A percentile compares a stretch with the other conserved stretches of the same genome.
phyloP scores from a whole-genome alignment of 37 sponge, comb jelly and placozoan genomes.

The Petrosia ficiformis region DNA sequence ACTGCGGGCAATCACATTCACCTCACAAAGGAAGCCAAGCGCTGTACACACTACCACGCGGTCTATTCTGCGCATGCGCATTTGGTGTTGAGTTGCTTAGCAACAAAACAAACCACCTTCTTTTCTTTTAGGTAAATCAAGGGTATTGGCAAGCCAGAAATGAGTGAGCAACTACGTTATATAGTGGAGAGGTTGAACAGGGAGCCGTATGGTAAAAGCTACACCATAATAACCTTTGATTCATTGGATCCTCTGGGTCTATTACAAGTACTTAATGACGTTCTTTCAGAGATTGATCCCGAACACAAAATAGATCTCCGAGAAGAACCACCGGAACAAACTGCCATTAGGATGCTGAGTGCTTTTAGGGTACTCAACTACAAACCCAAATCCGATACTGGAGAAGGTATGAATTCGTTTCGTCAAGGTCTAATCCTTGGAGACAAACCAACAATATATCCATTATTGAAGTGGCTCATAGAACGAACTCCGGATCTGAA shows the following conservation, averaged over 20 bases:
- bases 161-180: conserved; percentile 86
- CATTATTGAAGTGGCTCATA: conserved; percentile 83
- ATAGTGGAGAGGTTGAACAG: conserved; percentile 89
- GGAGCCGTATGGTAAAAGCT: conserved; percentile 73
- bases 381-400: conserved; percentile 59
- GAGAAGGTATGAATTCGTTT: conserved; percentile 64
- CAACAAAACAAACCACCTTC: not conserved
- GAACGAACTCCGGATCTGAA: conserved; percentile 72
- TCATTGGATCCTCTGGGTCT: conserved; percentile 81
- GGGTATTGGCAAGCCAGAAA: not conserved
- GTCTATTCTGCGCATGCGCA: not conserved
- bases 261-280: conserved; percentile 96
- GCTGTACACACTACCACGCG: conserved; percentile 1
- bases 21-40: no score
- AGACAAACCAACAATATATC: conserved; percentile 77
- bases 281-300: conserved; percentile 84
- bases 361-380: conserved; percentile 88
- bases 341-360: conserved; percentile 86
- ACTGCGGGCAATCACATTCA: no score
- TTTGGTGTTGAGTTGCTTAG: not conserved
- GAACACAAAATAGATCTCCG: conserved; percentile 92
- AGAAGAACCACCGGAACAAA: conserved; percentile 91
- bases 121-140: no score
- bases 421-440: conserved; percentile 79
- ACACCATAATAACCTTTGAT: conserved; percentile 92